Base-by-base conservation (phyloP, 64 coral and sea anemone species). In the Catalaphyllia jardinei region DNA sequence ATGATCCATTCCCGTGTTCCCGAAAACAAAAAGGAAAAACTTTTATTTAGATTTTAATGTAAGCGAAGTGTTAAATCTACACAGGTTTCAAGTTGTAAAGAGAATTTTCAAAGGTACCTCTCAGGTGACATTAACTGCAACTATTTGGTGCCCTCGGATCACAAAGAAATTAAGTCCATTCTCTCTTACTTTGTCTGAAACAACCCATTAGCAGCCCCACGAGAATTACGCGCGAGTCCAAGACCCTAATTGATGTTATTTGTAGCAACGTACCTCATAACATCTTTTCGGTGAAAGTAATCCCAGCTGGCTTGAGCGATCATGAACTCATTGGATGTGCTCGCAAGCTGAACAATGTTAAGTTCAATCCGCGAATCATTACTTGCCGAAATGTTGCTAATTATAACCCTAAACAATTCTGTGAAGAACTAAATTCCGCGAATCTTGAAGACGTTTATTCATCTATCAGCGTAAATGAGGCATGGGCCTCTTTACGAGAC, bases 221-320 rank as follows among this genome's bases (percentile, higher is more conserved):
- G 33, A 35, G 33, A 35, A 35, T 35, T 35, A 35, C 33, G 62
- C 57, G 29, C 46, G 31, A 79, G 17, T 79, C 87, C 60, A 67
- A 60, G 16, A 67, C 87, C 4, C 25, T 89, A 20, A 89, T 79
- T 79, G 87, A 89, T 22, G 20, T 89, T 22, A 89, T 89, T 62
- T 60, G 30, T 33, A 89, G 29, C 31, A 89, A 38, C 28, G 39
- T 79, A 24, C 31, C 60, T 79, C 35, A 92, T 63, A 78, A 88
- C 50, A 87, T 87, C 42, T 35, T 28, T 50, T 72, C 60, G 46
- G 76, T 79, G 38, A 73, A 71, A 52, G 90, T 92, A 51, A 78
- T 54, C 86, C 59, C 90, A 50, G 62, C 81, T 86, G 90, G 90
- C 31, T 61, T 92, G 74, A 87, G 91, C 62, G 91, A 92, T 92